Evolutionary conservation across 2,797 vertebrate genomes (phyloP).

Genomic region (Gymnodraco acuticeps): DNA sequence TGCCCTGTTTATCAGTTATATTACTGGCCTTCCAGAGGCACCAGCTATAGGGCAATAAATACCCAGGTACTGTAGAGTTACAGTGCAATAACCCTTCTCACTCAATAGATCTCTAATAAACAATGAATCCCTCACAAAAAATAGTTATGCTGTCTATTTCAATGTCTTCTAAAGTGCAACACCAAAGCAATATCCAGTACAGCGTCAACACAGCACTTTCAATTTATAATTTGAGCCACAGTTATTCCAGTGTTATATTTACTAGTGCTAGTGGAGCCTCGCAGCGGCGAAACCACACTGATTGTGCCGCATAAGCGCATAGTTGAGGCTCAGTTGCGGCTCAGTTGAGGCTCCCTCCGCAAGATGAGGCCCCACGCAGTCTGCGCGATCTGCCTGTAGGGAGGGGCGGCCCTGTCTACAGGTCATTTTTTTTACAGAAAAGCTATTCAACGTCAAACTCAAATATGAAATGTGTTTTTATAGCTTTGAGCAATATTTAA

Average conservation of each 20-base stretch:
- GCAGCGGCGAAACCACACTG: too few species aligned
- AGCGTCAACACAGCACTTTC: conserved; percentile 37
- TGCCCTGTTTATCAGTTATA: conserved; percentile 84
- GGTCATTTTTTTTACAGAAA: too few species aligned
- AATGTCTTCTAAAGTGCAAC: conserved; percentile 58
- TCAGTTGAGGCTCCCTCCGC: too few species aligned
- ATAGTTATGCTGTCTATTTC: conserved; percentile 79
- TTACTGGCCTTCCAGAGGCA: conserved; percentile 76
- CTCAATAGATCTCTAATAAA: conserved; percentile 83
- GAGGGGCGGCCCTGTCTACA: too few species aligned
- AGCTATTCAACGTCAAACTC: too few species aligned
- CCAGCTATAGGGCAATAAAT: conserved; percentile 74
- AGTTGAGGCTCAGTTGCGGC: too few species aligned
- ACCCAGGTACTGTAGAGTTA: conserved; percentile 68
- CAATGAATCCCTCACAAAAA: conserved; percentile 66
- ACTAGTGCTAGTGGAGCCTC: too few species aligned
- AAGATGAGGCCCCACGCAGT: too few species aligned
- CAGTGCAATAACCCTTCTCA: conserved; percentile 64
- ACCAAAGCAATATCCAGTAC: conserved; percentile 61
- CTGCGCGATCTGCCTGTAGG: too few species aligned
- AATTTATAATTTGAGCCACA: background rate
- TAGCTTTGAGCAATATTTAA: too few species aligned
- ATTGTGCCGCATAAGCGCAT: too few species aligned
- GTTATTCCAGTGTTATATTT: conserved; percentile 2
- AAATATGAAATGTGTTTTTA: too few species aligned